Evolutionary conservation across 2,888 invertebrate genomes (phyloP).

Genomic region (Orthosia gothica): DNA sequence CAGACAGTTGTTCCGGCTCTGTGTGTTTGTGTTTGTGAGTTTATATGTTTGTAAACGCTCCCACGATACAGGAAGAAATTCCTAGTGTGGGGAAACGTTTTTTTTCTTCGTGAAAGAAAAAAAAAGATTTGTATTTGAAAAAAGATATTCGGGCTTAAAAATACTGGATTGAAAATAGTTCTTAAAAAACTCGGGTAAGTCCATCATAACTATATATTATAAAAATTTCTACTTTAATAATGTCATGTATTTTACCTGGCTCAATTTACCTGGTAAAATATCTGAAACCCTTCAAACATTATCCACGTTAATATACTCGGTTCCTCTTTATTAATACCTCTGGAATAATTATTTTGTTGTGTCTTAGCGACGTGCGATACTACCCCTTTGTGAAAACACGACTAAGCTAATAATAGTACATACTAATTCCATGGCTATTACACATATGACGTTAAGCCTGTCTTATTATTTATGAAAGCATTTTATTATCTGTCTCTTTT

Average conservation of each 20-base stretch:
- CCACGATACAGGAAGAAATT: too few species aligned
- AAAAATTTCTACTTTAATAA: neutral
- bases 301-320: slow-evolving; percentile 34
- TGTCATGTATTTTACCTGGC: slow-evolving; percentile 10
- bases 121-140: too few species aligned
- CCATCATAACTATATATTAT: neutral
- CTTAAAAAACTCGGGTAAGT: too few species aligned
- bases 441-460: slow-evolving; percentile 31
- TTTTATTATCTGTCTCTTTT: slow-evolving; percentile 27
- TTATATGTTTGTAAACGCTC: too few species aligned
- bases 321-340: slow-evolving; percentile 28
- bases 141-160: neutral
- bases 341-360: slow-evolving; percentile 42
- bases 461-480: slow-evolving; percentile 37
- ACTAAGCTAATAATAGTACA: slow-evolving; percentile 27
- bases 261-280: slow-evolving; percentile 27
- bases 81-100: too few species aligned
- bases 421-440: slow-evolving; percentile 26
- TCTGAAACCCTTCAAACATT: slow-evolving; percentile 26
- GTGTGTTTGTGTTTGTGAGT: too few species aligned
- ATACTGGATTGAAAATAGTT: neutral
- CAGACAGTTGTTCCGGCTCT: too few species aligned
- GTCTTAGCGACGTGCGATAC: slow-evolving; percentile 22
- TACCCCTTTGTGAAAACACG: slow-evolving; percentile 33
- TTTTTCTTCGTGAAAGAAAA: too few species aligned